Base-by-base conservation (phyloP, 1,140 invertebrate species). In the Telenomus remus region DNA sequence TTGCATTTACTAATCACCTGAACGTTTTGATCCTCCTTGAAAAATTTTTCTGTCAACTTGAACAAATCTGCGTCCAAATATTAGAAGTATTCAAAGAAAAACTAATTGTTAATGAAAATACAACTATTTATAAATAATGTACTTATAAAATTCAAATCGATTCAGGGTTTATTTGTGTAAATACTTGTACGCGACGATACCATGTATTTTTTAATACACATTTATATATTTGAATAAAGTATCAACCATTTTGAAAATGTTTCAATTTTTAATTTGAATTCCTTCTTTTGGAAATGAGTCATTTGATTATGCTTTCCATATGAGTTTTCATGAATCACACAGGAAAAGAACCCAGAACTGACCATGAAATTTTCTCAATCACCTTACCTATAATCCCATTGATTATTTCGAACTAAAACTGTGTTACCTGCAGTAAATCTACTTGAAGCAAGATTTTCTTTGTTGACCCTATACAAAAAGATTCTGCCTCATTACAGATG, bases 191-290 rank as follows among this genome's bases (percentile, higher is more conserved):
- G 19, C 14, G n/a, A 34, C 33, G 49, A 19, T 27, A 35, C 34
- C 12, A 35, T 51, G 33, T 51, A 51, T 51, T 51, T 51, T 51
- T 35, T 16, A 16, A 19, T n/a, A 34, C 33, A 51, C 49, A 51
- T 51, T 27, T 51, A 51, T n/a, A n/a, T 51, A 34, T 51, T 51
- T 51, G 33, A 51, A 51, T 51, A 51, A 51, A 51, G 13, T 13
- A 35, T 39, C 37, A 51, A 35, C 6, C 27, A 51, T 35, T 34
- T 13, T 11, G 9, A 14, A 19, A 49, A 8, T 19, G 7, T 9
- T 49, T 19, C 15, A 35, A 12, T n/a, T n/a, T n/a, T n/a, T n/a
- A n/a, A n/a, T n/a, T n/a, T n/a, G n/a, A n/a, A n/a, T n/a, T n/a
- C n/a, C n/a, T n/a, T n/a, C n/a, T n/a, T n/a, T n/a, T n/a, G n/a